Percentiles rank a stretch among this genome's conserved stretches.
These are phyloP conservation scores for Chaetodon trifascialis DNA, from an alignment of 2,113 vertebrate genomes.

Conservation along the genomic window DNA sequence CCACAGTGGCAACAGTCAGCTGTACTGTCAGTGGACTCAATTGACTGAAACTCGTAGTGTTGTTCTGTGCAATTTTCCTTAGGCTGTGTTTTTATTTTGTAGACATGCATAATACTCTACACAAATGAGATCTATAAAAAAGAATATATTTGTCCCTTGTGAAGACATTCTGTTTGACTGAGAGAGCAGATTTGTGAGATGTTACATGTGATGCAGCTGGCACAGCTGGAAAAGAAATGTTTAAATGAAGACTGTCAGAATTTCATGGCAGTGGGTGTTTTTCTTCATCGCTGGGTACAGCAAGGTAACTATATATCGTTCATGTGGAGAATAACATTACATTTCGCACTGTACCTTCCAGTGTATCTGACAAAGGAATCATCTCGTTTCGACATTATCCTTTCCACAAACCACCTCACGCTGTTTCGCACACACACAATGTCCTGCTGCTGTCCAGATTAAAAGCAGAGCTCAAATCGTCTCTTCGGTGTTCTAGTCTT, in stretches of 20 bases:
- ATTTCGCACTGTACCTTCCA: conserved; percentile 64
- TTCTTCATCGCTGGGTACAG: conserved; percentile 61
- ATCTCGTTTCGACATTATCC: conserved; percentile 48
- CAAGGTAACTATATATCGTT: conserved; percentile 65
- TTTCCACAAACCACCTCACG: conserved; percentile 40
- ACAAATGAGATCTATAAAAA: conserved; percentile 69
- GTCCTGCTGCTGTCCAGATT: conserved; percentile 64
- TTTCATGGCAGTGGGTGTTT: conserved; percentile 66
- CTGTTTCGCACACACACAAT: conserved; percentile 49
- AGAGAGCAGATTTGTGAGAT: conserved; percentile 55
- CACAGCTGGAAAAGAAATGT: conserved; percentile 59
- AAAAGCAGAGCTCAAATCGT: conserved; percentile 53
- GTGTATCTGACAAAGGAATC: conserved; percentile 62
- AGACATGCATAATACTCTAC: conserved; percentile 77
- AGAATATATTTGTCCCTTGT: conserved; percentile 76
- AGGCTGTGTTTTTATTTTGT: conserved; percentile 81
- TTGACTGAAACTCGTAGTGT: conserved; percentile 72
- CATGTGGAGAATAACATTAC: conserved; percentile 66
- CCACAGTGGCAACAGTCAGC: conserved; percentile 53
- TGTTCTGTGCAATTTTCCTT: conserved; percentile 76
- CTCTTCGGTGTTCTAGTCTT: conserved; percentile 65
- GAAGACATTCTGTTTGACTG: conserved; percentile 75
- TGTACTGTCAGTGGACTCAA: conserved; percentile 57
- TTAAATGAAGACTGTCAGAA: conserved; percentile 54
- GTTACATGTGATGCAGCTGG: conserved; percentile 71